Base-by-base conservation (phyloP, 2,113 vertebrate species). In the Paratilapia polleni region DNA sequence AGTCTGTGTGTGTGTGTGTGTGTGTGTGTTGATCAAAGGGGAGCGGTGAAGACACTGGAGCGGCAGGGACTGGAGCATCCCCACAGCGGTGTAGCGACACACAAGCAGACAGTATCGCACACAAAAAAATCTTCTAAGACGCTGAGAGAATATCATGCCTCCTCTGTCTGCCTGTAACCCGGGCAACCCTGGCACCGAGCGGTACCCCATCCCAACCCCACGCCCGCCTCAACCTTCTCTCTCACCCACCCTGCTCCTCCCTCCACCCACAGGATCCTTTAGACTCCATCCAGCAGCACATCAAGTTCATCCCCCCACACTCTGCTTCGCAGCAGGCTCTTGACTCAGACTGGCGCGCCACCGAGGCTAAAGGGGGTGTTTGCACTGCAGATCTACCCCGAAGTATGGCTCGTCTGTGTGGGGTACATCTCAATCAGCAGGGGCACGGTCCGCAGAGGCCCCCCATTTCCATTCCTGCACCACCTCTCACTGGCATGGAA, bases 401-500 rank as follows among this genome's bases (percentile, higher is more conserved):
- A 87, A 74, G 90, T 62, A 20, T 91, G 94, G 91, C 91, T 93
- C 75, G 89, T 88, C 91, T 92, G 94, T 92, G 95, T 92, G 92
- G 95, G 96, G 96, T 96, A 98, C 96, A 96, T 97, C 97, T 98
- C 97, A 98, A 98, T 99, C 97, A 96, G 95, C 96, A 60, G 96
- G 97, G 94, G 95, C 85, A 88, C 87, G 28, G 81, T 87, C 93
- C 93, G 92, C 81, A 15, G 80, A 84, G 90, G 90, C n/a, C 93
- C 88, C 88, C 83, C 75, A 52, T 84, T 89, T 81, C 86, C 82
- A 88, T 81, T 82, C 54, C 87, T 36, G 85, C 82, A 68, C 87
- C 88, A 82, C 61, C 87, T 87, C 92, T 88, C 78, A 47, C 85
- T 91, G 91, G 93, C 92, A 92, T 66, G 63, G 89, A 85, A 66